Percentiles rank a stretch among this genome's conserved stretches.
These are phyloP conservation scores for Leucoraja erinaceus DNA, from an alignment of 2,113 vertebrate species.

Conservation along the genomic window DNA sequence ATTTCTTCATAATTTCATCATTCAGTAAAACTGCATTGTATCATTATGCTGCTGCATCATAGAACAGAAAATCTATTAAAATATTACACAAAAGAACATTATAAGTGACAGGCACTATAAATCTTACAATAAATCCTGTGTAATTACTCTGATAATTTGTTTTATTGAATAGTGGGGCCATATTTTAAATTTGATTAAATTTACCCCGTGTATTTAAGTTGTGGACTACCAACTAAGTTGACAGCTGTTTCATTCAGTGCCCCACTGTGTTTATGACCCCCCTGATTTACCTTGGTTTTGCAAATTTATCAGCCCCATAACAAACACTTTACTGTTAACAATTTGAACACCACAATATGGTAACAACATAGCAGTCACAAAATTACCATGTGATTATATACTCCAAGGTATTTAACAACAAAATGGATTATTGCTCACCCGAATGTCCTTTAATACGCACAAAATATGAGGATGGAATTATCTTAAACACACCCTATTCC, in stretches of 20 bases:
- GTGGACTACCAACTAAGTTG: neutral
- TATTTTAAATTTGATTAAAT: neutral
- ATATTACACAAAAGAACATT: neutral
- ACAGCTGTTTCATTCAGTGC: neutral
- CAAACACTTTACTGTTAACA: too few relatives aligned
- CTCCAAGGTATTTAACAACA: neutral
- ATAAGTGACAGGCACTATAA: slow-evolving; percentile 3
- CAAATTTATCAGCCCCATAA: neutral
- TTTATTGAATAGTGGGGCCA: neutral
- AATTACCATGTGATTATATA: neutral
- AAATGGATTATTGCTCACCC: neutral
- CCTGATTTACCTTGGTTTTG: neutral
- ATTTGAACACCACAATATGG: neutral
- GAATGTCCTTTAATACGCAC: neutral
- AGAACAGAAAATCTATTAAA: neutral
- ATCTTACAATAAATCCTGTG: neutral
- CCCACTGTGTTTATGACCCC: neutral
- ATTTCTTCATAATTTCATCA: neutral
- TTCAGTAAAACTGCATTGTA: neutral
- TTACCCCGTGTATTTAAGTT: neutral
- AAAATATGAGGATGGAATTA: too few relatives aligned
- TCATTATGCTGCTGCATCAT: slow-evolving; percentile 1
- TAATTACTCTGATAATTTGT: slow-evolving; percentile 9
- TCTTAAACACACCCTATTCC: neutral
- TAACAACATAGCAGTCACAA: neutral